These are phyloP conservation scores for Piscicola geometra DNA, from an alignment of 2,888 invertebrate species.

Conservation along the genomic window DNA sequence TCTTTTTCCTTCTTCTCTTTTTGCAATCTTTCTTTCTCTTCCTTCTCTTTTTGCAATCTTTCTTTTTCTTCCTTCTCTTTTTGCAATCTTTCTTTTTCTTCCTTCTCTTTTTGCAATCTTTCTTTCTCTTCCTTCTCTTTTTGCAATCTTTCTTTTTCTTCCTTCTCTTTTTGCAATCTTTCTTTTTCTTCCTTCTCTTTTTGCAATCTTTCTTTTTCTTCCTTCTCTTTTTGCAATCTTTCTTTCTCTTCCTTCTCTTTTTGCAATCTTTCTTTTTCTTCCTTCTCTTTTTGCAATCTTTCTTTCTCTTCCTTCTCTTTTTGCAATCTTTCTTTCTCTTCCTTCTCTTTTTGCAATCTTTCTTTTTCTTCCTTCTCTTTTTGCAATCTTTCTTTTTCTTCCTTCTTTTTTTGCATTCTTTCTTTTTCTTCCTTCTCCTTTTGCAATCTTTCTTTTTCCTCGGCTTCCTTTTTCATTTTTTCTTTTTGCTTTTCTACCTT, in stretches of 20 bases:
- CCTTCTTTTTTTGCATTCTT: not conserved
- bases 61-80: not conserved
- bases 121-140: not conserved
- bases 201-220: not conserved
- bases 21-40: not conserved
- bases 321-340: not conserved
- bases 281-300: not conserved
- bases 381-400: not conserved
- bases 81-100: not conserved
- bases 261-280: too few species aligned
- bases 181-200: not conserved
- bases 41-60: not conserved
- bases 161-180: not conserved
- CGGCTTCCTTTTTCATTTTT: not conserved
- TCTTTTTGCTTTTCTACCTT: not conserved
- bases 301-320: not conserved
- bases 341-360: not conserved
- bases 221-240: not conserved
- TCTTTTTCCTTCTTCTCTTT: not conserved
- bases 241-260: constrained; percentile 38
- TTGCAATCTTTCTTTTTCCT: not conserved
- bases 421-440: not conserved
- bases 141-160: not conserved
- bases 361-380: not conserved
- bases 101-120: not conserved